phyloP scores from a whole-genome alignment of 2,888 invertebrate species.

The Heliconius ethilla region DNA sequence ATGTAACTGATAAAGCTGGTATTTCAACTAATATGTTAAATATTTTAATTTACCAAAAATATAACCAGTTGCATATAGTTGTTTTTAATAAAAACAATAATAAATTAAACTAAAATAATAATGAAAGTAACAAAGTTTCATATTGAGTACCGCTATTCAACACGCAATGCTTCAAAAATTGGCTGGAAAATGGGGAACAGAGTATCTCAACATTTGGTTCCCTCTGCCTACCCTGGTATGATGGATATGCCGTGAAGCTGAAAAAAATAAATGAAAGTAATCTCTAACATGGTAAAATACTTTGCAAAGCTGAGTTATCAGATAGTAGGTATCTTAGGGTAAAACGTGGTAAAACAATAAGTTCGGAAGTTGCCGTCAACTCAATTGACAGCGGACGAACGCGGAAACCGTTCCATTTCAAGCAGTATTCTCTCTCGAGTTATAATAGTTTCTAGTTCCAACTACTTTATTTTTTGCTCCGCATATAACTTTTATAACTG shows the following conservation, averaged over 20 bases:
- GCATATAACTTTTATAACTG: slow-evolving; percentile 18
- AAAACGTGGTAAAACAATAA: slow-evolving; percentile 42
- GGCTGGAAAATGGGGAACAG: too few relatives aligned
- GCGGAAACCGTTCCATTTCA: slow-evolving; percentile 41
- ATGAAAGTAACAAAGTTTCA: too few relatives aligned
- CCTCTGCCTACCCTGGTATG: too few relatives aligned
- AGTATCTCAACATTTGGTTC: too few relatives aligned
- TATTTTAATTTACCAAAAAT: background rate
- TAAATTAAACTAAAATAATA: too few relatives aligned
- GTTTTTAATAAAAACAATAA: too few relatives aligned
- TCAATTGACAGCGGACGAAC: slow-evolving; percentile 42
- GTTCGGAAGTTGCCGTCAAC: slow-evolving; percentile 44
- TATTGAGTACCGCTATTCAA: too few relatives aligned
- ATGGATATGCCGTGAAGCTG: too few relatives aligned
- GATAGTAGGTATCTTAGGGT: slow-evolving; percentile 32
- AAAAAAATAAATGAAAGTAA: background rate
- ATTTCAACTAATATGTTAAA: background rate
- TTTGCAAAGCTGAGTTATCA: slow-evolving; percentile 15
- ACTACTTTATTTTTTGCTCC: slow-evolving; percentile 25
- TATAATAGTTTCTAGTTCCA: slow-evolving; percentile 36
- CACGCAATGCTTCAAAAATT: too few relatives aligned
- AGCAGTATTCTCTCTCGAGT: slow-evolving; percentile 35
- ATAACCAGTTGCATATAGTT: background rate
- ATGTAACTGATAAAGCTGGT: background rate
- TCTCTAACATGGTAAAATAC: background rate